Base-by-base conservation (phyloP, 2,888 invertebrate species). In the Melolontha melolontha region DNA sequence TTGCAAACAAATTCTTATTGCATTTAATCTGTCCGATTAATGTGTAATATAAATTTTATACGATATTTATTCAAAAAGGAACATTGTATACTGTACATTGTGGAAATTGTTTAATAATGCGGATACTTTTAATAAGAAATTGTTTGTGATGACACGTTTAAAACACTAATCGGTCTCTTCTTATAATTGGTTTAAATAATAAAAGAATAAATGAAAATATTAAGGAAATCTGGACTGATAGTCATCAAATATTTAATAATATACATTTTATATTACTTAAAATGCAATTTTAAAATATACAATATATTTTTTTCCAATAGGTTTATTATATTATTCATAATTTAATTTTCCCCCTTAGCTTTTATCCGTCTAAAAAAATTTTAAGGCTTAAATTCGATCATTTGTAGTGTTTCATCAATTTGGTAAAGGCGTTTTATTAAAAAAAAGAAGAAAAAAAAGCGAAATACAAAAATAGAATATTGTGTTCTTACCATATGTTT, bases 1-100 rank as follows among this genome's bases (percentile, higher is more conserved):
- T 57, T 66, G 34, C 57, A 57, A 66, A 59, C 66, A 59, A 59
- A 66, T 62, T 40, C 51, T 67, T 63, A 63, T 39, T 52, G 49
- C 49, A 12, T 14, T 27, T 47, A 22, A 14, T 63, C 34, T 17
- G 12, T 1, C 49, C 10, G 16, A 8, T 39, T 39, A 12, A n/a
- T n/a, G 17, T 44, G 17, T 64, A 22, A 39, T 64, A 17, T 39
- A 49, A 27, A 64, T 64, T 64, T 40, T 50, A 12, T 14, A 51
- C 34, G 34, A 51, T 64, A 57, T 57, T 11, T 22, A 57, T 62
- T 42, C 8, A 8, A n/a, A 29, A 14, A 10, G 39, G n/a, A 47
- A 41, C 40, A 34, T 34, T 34, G 8, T 8, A 34, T 34, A 5
- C 34, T 34, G 34, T 34, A 34, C 10, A 10, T 34, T 6, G 34